phyloP scores from a whole-genome alignment of 2,797 vertebrate genomes.

The Betta splendens region DNA sequence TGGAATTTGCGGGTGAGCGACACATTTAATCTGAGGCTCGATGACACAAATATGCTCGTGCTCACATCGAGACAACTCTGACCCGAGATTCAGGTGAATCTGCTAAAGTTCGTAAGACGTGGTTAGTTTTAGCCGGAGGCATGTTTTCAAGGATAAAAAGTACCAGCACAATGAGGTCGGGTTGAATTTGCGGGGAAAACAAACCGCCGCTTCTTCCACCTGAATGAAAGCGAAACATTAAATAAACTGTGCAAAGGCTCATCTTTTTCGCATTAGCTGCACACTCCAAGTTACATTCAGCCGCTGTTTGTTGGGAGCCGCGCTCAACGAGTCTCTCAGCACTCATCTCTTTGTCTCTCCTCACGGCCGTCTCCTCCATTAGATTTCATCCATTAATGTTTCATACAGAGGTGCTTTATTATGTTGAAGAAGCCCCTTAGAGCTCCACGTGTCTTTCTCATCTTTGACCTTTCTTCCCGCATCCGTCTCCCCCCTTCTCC shows the following conservation, averaged over 20 bases:
- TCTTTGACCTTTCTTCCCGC: constrained; percentile 54
- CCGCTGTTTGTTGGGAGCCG: constrained; percentile 10
- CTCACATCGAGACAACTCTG: no score
- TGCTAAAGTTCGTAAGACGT: neutral
- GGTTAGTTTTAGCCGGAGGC: neutral
- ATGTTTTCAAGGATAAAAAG: constrained; percentile 3
- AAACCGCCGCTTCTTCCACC: constrained; percentile 5
- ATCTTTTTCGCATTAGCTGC: constrained; percentile 22
- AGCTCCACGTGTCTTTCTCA: constrained; percentile 21
- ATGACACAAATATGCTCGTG: no score
- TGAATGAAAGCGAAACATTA: constrained; percentile 1
- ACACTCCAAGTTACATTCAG: constrained; percentile 4
- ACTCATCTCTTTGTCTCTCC: constrained; percentile 36
- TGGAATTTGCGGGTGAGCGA: no score
- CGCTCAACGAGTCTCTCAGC: constrained; percentile 12
- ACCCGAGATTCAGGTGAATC: neutral
- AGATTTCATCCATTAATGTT: constrained; percentile 43
- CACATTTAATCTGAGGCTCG: constrained; percentile 8
- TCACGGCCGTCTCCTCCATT: constrained; percentile 32
- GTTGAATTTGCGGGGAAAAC: constrained; percentile 10
- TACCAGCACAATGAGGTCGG: neutral
- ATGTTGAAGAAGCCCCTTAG: constrained; percentile 26
- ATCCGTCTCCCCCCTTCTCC: constrained; percentile 38
- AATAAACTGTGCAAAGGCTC: constrained; percentile 8
- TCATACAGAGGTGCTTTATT: constrained; percentile 49